Base-by-base conservation (phyloP, 2,797 vertebrate genomes). In the Cryptoblepharus egeriae region DNA sequence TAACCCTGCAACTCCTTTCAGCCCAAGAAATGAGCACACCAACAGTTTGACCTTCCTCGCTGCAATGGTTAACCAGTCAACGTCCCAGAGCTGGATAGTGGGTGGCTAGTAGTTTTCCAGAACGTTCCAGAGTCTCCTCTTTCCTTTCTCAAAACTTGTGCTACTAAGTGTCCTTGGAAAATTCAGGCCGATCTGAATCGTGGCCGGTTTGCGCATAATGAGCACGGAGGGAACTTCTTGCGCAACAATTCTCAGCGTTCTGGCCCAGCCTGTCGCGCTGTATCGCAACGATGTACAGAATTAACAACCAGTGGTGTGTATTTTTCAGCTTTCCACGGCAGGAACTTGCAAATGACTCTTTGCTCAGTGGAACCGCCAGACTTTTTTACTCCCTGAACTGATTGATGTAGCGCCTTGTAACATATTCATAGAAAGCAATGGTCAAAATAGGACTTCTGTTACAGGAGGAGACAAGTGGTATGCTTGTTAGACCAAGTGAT, bases 151-250 rank as follows among this genome's bases (percentile, higher is more conserved):
- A 87, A 86, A 87, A 88, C 85, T 92, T 0, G 1, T 88, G 89
- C 80, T 88, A 86, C 88, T 88, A 92, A 92, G 90, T 91, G 90
- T 86, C 92, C 91, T 94, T 89, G 80, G 83, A 92, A 88, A 91
- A 90, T 87, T 90, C 91, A 80, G 64, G 77, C 88, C 89, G 91
- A 85, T 88, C 86, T 15, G 12, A 55, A 88, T 37, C 49, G 71
- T 77, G 85, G 89, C 83, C 81, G 81, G 79, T 89, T 77, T 64
- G 71, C 87, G 83, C 70, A 80, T 85, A n/a, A 11, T 30, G 28
- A 63, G 80, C 78, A 49, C 15, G 2, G 73, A 87, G 79, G 77
- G 73, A 78, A 64, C 84, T 84, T 84, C 84, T 45, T 63, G 78
- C 79, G 30, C 16, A 16, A 28, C 85, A 88, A 69, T 75, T 57